Percentiles rank a stretch among this genome's conserved stretches.
phyloP scores from a whole-genome alignment of 2,888 invertebrate species.

The Abrostola tripartita region DNA sequence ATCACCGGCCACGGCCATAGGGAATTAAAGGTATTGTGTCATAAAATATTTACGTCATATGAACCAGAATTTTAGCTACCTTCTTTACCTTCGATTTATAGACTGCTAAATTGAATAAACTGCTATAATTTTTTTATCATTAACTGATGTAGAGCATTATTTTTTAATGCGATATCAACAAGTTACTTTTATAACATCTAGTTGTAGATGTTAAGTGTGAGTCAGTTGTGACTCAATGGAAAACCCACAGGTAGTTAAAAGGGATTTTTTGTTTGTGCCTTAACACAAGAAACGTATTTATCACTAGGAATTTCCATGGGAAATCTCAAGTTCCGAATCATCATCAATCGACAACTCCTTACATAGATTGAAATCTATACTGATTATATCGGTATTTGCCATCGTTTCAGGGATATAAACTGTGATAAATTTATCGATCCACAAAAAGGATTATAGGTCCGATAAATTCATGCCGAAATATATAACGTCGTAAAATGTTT shows the following conservation, averaged over 20 bases:
- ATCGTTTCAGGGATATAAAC: constrained; percentile 45
- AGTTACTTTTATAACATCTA: neutral
- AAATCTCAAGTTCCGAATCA: constrained; percentile 3
- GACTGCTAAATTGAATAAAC: no score
- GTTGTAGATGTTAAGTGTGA: no score
- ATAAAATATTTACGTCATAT: constrained; percentile 1
- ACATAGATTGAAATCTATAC: constrained; percentile 7
- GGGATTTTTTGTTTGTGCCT: constrained; percentile 17
- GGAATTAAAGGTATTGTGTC: neutral
- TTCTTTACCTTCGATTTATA: neutral
- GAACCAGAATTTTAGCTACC: neutral
- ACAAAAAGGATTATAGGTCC: constrained; percentile 56
- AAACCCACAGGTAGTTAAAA: constrained; percentile 16
- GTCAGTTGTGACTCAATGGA: constrained; percentile 18
- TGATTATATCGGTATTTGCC: constrained; percentile 15
- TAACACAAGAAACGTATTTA: constrained; percentile 22
- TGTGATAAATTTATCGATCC: constrained; percentile 62
- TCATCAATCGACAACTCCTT: constrained; percentile 21
- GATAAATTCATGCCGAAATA: constrained; percentile 67
- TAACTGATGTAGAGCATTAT: neutral
- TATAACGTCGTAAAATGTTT: constrained; percentile 73
- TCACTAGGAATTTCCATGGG: constrained; percentile 21
- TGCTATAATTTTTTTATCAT: neutral
- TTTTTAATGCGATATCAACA: neutral
- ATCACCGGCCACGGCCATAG: neutral